A percentile compares a stretch with the other conserved stretches of the same genome.
These are phyloP conservation scores for Thunnus thynnus DNA, from an alignment of 2,113 vertebrate species.

Conservation along the genomic window DNA sequence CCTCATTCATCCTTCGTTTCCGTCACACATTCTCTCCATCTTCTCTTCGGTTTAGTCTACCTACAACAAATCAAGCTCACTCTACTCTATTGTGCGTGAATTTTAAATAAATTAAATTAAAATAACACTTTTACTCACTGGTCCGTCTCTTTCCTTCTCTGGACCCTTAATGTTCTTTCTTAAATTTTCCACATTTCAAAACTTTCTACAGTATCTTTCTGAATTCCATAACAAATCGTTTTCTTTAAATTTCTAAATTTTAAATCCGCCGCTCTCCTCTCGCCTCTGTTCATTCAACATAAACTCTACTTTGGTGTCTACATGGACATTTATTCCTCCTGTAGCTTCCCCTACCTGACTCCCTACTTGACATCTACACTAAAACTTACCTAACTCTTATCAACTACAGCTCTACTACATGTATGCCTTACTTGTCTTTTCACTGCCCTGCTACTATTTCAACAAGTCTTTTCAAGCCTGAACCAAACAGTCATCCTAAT, in stretches of 20 bases:
- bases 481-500: constrained; percentile 16
- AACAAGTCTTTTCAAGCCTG: constrained; percentile 17
- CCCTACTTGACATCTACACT: not conserved
- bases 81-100: constrained; percentile 1
- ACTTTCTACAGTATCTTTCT: not conserved
- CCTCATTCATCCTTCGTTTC: constrained; percentile 3
- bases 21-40: not conserved
- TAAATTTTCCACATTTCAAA: constrained; percentile 2
- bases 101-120: constrained; percentile 34
- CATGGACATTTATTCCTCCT: not conserved
- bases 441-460: constrained; percentile 18
- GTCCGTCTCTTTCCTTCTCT: constrained; percentile 9
- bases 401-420: not conserved
- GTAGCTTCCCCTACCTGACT: not conserved
- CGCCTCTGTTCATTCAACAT: constrained; percentile 15
- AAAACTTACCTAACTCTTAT: not conserved
- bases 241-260: not conserved
- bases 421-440: not conserved
- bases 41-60: not conserved
- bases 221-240: not conserved
- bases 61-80: constrained; percentile 7
- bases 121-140: constrained; percentile 11
- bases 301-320: constrained; percentile 1
- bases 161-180: not conserved
- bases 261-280: not conserved